Conservation (phyloP, 2,113 vertebrate genomes). For the Uria aalge region DNA sequence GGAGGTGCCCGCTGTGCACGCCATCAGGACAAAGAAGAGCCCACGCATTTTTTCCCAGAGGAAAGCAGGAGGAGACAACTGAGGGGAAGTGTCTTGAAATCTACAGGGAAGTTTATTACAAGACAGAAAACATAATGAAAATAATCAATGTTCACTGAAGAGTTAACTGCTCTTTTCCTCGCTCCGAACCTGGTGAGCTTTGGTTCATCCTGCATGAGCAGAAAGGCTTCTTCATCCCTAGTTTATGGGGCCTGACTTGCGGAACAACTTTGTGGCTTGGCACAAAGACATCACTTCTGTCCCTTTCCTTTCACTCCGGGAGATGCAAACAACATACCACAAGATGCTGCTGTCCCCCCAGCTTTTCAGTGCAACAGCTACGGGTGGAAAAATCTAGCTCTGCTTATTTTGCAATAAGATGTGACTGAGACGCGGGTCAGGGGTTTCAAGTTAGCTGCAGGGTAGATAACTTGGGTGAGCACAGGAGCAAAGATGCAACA, state of each 20-base stretch:
- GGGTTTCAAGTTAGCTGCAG: accelerated
- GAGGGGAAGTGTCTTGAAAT: background rate
- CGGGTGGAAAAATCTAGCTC: background rate
- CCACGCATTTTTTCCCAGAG: background rate
- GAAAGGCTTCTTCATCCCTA: background rate
- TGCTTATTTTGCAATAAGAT: background rate
- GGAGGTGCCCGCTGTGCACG: background rate
- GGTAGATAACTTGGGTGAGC: background rate
- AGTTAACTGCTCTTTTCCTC: background rate
- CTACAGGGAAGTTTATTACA: constrained; percentile 8
- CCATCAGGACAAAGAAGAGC: constrained; percentile 25
- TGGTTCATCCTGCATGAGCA: background rate
- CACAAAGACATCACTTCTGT: background rate
- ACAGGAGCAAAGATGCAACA: background rate
- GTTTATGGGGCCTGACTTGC: background rate
- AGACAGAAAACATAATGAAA: background rate
- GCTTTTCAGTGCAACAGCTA: background rate
- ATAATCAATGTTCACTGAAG: background rate
- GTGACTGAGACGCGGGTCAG: background rate
- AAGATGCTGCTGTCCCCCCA: constrained; percentile 30
- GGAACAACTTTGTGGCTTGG: background rate
- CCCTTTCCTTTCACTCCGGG: background rate
- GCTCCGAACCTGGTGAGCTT: background rate
- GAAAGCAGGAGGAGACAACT: background rate
- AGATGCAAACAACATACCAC: background rate